Percentiles rank a stretch among this genome's conserved stretches.
Conservation (phyloP, 1,140 invertebrate genomes). For the Drosophila chauvacae region DNA sequence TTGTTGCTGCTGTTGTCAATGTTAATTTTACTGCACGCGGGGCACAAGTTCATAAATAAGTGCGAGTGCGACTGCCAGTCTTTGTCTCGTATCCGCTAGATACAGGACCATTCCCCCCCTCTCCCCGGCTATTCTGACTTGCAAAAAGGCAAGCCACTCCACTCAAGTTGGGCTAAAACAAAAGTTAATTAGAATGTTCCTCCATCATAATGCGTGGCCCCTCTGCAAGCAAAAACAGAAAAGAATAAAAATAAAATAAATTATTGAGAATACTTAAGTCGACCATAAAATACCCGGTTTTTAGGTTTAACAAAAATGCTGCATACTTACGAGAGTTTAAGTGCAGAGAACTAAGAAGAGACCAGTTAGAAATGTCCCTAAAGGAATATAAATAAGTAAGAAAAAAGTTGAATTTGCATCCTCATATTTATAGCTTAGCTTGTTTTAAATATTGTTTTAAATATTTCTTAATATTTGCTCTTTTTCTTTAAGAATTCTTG, state of each 20-base stretch:
- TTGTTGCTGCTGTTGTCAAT: conserved; percentile 64
- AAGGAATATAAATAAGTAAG: background rate
- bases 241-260: conserved; percentile 12
- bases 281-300: conserved; percentile 10
- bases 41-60: conserved; percentile 80
- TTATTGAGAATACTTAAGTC: background rate
- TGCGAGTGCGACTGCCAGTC: conserved; percentile 47
- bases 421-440: background rate
- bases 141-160: conserved; percentile 60
- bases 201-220: conserved; percentile 72
- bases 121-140: conserved; percentile 34
- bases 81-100: conserved; percentile 65
- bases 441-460: background rate
- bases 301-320: background rate
- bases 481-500: background rate
- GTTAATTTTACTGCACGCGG: conserved; percentile 61
- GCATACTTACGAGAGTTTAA: too few species aligned
- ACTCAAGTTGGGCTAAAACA: conserved; percentile 78
- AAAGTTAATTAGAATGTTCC: conserved; percentile 81
- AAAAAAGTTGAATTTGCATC: background rate
- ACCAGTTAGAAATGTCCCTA: background rate
- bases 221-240: conserved; percentile 30
- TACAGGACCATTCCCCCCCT: conserved; percentile 39
- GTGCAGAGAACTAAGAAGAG: background rate
- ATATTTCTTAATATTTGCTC: background rate